Conservation (phyloP, 2,797 vertebrate genomes). For the Eulemur coronatus region DNA sequence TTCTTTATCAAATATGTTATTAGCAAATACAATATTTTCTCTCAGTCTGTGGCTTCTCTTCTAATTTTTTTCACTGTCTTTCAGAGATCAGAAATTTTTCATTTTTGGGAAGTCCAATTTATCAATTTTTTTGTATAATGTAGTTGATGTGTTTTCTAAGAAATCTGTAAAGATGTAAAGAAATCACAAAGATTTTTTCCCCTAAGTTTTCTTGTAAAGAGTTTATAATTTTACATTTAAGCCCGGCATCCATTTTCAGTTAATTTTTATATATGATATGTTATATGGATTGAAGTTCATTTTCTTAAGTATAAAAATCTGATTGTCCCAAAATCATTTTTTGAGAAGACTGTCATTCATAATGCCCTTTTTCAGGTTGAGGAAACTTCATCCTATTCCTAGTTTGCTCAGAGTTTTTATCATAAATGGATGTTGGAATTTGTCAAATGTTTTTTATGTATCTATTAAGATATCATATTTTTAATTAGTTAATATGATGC, state of each 20-base stretch:
- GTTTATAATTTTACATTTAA: constrained; percentile 2
- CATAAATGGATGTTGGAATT: not conserved
- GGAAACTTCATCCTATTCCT: not conserved
- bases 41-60: not conserved
- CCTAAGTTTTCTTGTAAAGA: not conserved
- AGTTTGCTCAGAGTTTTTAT: not conserved
- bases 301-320: not conserved
- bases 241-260: not conserved
- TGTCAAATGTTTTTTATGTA: not conserved
- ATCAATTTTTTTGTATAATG: not conserved
- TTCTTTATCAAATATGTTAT: not conserved
- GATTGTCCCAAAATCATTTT: not conserved
- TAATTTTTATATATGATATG: not conserved
- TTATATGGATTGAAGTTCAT: not conserved
- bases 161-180: not conserved
- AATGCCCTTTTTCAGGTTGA: not conserved
- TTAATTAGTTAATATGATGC: not conserved
- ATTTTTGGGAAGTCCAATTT: not conserved
- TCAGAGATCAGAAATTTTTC: not conserved
- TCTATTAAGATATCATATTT: not conserved
- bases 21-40: not conserved
- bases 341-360: not conserved
- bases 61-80: not conserved
- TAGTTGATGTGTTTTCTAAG: not conserved
- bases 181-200: not conserved